phyloP scores from a whole-genome alignment of 2,888 invertebrate genomes.

The Hanleya hanleyi region DNA sequence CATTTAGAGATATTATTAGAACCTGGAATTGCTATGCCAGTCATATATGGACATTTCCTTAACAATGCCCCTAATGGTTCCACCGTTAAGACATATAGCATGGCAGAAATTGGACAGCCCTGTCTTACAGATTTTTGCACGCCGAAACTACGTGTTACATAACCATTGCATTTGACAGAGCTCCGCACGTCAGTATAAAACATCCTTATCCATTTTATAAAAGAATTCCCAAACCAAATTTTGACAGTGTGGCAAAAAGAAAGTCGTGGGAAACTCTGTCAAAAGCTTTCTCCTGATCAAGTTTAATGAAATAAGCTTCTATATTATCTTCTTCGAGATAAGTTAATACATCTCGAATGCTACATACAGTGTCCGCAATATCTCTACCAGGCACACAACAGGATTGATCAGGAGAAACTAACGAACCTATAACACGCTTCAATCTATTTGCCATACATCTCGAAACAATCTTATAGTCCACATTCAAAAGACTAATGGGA shows the following conservation, averaged over 20 bases:
- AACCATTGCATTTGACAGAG: background rate
- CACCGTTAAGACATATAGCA: background rate
- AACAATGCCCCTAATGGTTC: background rate
- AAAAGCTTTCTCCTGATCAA: constrained; percentile 3
- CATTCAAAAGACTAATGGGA: background rate
- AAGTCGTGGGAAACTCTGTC: background rate
- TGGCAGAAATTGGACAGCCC: background rate
- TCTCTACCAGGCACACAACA: background rate
- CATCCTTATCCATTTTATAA: background rate
- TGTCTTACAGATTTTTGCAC: background rate
- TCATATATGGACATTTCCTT: background rate
- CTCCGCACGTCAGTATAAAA: background rate
- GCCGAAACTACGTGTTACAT: background rate
- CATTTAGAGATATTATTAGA: background rate
- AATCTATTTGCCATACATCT: background rate
- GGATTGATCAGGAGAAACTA: background rate
- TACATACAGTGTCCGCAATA: background rate
- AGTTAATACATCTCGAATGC: background rate
- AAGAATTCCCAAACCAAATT: constrained; percentile 2
- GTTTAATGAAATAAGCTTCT: background rate
- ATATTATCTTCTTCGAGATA: background rate
- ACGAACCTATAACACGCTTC: background rate
- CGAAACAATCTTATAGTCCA: constrained; percentile 1
- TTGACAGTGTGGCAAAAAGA: background rate
- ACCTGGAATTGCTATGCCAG: background rate